Conservation (phyloP, 2,888 invertebrate species). For the Azorinus chamasolen region DNA sequence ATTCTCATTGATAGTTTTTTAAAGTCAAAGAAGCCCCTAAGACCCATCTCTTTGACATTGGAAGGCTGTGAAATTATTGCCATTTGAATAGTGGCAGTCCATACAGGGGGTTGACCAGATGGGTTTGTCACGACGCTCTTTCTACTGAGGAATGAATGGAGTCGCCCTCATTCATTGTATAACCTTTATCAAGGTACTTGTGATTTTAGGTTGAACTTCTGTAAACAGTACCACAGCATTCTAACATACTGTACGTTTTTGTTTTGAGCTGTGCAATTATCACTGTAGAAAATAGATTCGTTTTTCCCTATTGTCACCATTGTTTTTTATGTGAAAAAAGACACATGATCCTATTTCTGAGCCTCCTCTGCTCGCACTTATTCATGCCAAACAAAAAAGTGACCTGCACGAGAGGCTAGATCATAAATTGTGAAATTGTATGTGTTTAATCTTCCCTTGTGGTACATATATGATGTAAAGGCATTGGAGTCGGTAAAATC, state of each 20-base stretch:
- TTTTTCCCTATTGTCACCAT: conserved; percentile 1
- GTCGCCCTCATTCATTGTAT: conserved; percentile 12
- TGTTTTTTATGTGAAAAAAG: background rate
- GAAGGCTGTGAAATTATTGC: conserved; percentile 1
- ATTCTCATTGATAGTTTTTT: background rate
- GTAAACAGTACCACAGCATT: conserved; percentile 10
- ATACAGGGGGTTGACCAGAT: conserved; percentile 11
- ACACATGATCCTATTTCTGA: conserved; percentile 28
- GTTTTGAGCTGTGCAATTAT: conserved; percentile 12
- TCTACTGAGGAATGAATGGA: conserved; percentile 9
- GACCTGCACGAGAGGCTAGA: conserved; percentile 4
- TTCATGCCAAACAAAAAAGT: conserved; percentile 19
- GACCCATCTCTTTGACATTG: background rate
- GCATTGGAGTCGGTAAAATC: conserved; percentile 11
- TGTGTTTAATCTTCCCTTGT: conserved; percentile 20
- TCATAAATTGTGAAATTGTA: conserved; percentile 30
- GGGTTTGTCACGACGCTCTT: background rate
- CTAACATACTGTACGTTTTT: conserved; percentile 10
- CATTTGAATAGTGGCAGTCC: conserved; percentile 21
- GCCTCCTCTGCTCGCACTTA: conserved; percentile 12
- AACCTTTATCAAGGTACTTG: conserved; percentile 18
- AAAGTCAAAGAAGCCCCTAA: conserved; percentile 18
- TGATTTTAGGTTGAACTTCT: conserved; percentile 10
- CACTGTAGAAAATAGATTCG: conserved; percentile 18
- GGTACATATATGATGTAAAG: conserved; percentile 23